Evolutionary conservation across 2,888 invertebrate species (phyloP).

Genomic region (Aspidiotus destructor): DNA sequence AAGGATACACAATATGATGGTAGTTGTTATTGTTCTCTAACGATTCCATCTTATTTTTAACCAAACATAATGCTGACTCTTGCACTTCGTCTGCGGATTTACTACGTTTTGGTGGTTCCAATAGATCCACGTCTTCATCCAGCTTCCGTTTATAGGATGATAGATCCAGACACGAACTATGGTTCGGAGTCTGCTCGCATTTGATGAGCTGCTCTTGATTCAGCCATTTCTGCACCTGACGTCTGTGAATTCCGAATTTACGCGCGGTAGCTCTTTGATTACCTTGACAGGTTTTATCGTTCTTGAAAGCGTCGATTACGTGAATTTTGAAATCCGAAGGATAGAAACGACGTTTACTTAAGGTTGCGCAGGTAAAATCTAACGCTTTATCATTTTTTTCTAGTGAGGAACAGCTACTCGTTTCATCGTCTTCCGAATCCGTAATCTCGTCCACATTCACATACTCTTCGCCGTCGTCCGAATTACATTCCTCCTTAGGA

Average conservation of each 20-base stretch:
- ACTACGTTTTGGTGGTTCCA: conserved; percentile 33
- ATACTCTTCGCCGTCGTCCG: conserved; percentile 36
- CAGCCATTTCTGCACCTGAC: conserved; percentile 48
- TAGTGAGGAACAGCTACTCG: conserved; percentile 37
- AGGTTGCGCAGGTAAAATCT: conserved; percentile 39
- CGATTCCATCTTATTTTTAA: conserved; percentile 39
- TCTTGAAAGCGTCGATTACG: conserved; percentile 46
- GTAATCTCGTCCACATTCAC: conserved; percentile 37
- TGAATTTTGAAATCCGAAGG: conserved; percentile 45
- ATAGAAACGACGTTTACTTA: conserved; percentile 44
- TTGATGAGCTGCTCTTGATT: conserved; percentile 44
- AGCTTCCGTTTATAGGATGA: conserved; percentile 39
- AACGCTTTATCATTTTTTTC: conserved; percentile 38
- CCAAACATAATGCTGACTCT: conserved; percentile 44
- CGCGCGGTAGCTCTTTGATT: conserved; percentile 48
- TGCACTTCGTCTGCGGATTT: conserved; percentile 37
- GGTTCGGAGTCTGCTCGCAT: conserved; percentile 39
- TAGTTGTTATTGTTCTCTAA: conserved; percentile 1
- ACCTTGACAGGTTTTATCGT: conserved; percentile 43
- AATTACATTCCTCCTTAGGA: background rate
- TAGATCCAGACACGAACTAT: conserved; percentile 38
- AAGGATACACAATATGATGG: conserved; percentile 15
- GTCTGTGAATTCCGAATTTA: conserved; percentile 46
- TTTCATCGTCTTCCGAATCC: conserved; percentile 37
- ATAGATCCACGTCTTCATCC: conserved; percentile 36